phyloP scores from a whole-genome alignment of 1,140 invertebrate genomes.

The Bombus polaris region DNA sequence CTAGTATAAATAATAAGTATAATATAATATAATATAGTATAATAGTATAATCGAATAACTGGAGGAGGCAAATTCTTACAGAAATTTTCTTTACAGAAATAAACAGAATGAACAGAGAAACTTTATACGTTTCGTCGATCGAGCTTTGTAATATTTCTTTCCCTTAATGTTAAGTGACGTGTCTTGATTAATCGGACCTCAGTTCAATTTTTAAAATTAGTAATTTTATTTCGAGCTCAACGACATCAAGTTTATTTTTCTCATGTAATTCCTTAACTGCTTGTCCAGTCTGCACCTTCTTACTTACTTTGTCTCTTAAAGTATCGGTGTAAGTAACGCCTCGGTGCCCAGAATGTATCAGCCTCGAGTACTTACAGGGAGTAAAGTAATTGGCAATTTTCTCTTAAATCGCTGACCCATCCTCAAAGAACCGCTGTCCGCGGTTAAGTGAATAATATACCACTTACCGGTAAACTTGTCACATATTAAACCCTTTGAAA shows the following conservation, averaged over 20 bases:
- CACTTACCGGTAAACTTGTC: conserved; percentile 17
- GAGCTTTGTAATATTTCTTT: background rate
- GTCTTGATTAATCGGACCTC: background rate
- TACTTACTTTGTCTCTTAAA: background rate
- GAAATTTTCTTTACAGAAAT: background rate
- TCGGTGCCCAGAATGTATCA: conserved; percentile 11
- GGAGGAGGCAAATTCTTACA: background rate
- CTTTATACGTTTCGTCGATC: background rate
- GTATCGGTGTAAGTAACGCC: conserved; percentile 9
- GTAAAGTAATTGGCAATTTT: conserved; percentile 32
- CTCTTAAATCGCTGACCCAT: conserved; percentile 13
- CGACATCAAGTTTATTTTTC: background rate
- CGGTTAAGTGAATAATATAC: conserved; percentile 10
- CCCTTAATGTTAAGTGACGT: background rate
- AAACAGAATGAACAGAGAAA: background rate
- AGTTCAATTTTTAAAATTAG: background rate
- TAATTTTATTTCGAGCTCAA: background rate
- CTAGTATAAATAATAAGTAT: background rate
- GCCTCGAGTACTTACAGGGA: conserved; percentile 4
- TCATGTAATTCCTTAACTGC: background rate
- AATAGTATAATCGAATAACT: background rate
- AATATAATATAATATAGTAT: no score
- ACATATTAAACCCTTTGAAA: background rate
- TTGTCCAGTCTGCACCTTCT: background rate
- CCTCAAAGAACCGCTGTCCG: background rate